Base-by-base conservation (phyloP, 2,888 invertebrate species). In the Phorcus lineatus region DNA sequence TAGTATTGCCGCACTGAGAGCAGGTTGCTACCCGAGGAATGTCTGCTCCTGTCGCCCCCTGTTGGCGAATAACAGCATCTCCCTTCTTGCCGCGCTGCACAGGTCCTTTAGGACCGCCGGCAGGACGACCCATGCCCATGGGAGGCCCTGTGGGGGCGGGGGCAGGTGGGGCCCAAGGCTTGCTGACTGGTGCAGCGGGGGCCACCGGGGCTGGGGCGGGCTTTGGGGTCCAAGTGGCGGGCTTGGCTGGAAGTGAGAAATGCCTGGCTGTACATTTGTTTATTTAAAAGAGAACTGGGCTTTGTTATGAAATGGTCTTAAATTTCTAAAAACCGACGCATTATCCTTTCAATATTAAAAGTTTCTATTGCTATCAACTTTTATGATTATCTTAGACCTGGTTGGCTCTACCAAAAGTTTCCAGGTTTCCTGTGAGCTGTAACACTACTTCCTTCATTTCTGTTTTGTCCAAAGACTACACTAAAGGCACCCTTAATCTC, bases 31-130 rank as follows among this genome's bases (percentile, higher is more conserved):
- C 40, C 67, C 67, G 47, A 0, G 88, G 88, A 31, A 86, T 82
- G 40, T 86, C 88, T 3, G 83, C 80, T 11, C 85, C 86, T 40
- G 83, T 82, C 47, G 82, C 75, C 6, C 87, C 88, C 57, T 84
- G 88, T 80, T 87, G 87, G 67, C 83, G 81, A 79, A 89, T 86
- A 17, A 89, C 87, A 36, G 90, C 90, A 82, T 90, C 91, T 36
- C 90, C 90, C 31, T 84, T 87, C 80, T 89, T 90, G 16, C 90
- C 89, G 70, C 87, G 87, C 6, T 89, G 86, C 22, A 88, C 86
- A 9, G 85, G 82, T 22, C 81, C 83, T 9, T 47, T 36, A 9
- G 82, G 80, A 17, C 82, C 81, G 6, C 84, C 79, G 13, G 84
- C 82, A 3, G 67, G 36, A 19, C 67, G 31, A 9, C 16, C n/a